Evolutionary conservation across 2,113 vertebrate species (phyloP), one percentile per base, ranked within the genome.

Genomic region (Cottus gobio): DNA sequence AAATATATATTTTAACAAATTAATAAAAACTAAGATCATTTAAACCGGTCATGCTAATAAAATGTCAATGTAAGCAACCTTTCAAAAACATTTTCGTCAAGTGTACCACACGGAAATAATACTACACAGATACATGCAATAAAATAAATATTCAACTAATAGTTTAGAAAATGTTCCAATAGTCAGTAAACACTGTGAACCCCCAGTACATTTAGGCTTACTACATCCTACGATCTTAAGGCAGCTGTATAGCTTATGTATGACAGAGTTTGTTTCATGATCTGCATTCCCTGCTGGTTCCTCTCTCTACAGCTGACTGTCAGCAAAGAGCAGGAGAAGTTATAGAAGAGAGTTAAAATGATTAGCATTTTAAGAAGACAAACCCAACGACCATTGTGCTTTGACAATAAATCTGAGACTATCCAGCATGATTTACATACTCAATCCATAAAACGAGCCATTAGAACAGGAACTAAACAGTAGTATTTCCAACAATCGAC

Each of bases 341-440:
- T 11, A 34, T 42, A 60, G 22, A 54, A 8, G 18, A 70, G 31
- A 69, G 56, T 82, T 75, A 7, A 76, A 60, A 63, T 81, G 36
- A 91, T 89, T 77, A 80, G 84, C 74, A 83, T 85, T 91, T 89
- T 78, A 77, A 84, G 42, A 83, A 78, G 54, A 73, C 57, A 80
- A 78, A 63, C 34, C 39, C n/a, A 71, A 63, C 84, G 42, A 82
- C 31, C 20, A 44, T 36, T 46, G 61, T 62, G 60, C 57, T 58
- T 70, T 50, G 5, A 57, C 66, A 16, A 75, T 88, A 86, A 82
- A 83, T 85, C 57, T 30, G 9, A 50, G 42, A 80, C 31, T 0
- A 70, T 80, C 69, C 54, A 66, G 31, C 57, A 37, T 74, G 84
- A 92, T 91, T 91, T 89, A 86, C 75, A 90, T 79, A 82, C 26